phyloP scores from a whole-genome alignment of 2,113 vertebrate species.

The Oriolus oriolus region DNA sequence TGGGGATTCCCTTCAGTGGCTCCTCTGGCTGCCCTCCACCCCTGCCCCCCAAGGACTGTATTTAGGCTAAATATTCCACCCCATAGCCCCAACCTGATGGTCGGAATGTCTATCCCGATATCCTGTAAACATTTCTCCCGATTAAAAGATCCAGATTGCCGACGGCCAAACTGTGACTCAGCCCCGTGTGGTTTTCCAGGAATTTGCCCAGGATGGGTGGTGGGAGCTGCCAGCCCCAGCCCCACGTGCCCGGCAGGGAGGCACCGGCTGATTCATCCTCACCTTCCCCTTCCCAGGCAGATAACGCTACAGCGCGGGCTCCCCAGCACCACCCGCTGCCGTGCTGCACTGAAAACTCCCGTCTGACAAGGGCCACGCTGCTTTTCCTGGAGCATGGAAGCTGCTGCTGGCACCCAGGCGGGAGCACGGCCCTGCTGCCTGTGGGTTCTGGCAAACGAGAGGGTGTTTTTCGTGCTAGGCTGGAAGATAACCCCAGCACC shows the following conservation, averaged over 20 bases:
- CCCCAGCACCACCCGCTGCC: background rate
- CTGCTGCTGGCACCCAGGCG: background rate
- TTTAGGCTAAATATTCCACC: background rate
- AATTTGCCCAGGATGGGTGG: background rate
- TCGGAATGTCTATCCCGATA: background rate
- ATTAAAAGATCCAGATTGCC: background rate
- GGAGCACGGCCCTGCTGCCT: background rate
- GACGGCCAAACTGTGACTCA: background rate
- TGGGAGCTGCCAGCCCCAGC: background rate
- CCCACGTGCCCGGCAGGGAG: fast-evolving
- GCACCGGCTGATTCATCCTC: constrained; percentile 34
- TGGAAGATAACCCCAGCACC: background rate
- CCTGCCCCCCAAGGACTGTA: background rate
- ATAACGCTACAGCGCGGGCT: background rate
- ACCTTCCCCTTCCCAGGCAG: background rate
- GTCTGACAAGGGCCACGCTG: background rate
- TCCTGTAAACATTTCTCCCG: background rate
- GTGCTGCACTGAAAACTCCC: background rate
- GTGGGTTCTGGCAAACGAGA: background rate
- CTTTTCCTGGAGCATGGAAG: background rate
- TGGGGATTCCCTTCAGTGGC: background rate
- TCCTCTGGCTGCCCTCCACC: background rate
- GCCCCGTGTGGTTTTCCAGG: background rate
- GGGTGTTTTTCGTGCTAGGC: background rate
- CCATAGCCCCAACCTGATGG: background rate